Base-by-base conservation (phyloP, 2,888 invertebrate genomes). In the Phoenoteleia sp. region DNA sequence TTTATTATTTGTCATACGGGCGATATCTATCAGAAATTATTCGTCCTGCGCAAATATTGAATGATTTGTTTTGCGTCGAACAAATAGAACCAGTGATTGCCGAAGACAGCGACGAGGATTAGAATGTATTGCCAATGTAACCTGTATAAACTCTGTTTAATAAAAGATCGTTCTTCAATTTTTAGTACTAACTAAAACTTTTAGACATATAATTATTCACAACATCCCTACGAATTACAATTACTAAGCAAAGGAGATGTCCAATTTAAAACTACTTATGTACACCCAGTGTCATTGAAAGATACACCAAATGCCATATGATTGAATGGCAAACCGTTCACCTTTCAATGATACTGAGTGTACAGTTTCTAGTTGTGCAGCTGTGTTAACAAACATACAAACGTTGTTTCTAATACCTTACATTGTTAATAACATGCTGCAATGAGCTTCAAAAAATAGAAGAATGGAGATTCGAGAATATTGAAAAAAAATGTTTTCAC, bases 1-100 rank as follows among this genome's bases (percentile, higher is more conserved):
- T 79, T 25, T 71, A 71, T 60, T 79, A 77, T 62, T 77, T 77
- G 36, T 69, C 69, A 56, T 29, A 77, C 56, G 67, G 58, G 7
- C 17, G 67, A 77, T 77, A 45, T 67, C 25, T 77, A n/a, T 75
- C 76, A n/a, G 39, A 54, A 58, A 67, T 77, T 67, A 33, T 77
- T 47, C 45, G 75, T n/a, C 36, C 75, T 19, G 75, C 75, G 21
- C 33, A 75, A 64, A 64, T 75, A 23, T 39, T 64, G 27, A 75
- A 27, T 5, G 52, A 15, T 19, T 29, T 54, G 27, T 54, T 54
- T 9, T 19, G 19, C 2, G 11, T 29, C 15, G 21, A 39, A 54
- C 7, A 27, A 47, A 29, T 76, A 15, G 56, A 54, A 21, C 49
- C 67, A 21, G 56, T 76, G 11, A 76, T 76, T 11, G 25, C 54